Evolutionary conservation across 2,888 invertebrate species (phyloP), one percentile per base, ranked within the genome.

Genomic region (Fragum fragum): DNA sequence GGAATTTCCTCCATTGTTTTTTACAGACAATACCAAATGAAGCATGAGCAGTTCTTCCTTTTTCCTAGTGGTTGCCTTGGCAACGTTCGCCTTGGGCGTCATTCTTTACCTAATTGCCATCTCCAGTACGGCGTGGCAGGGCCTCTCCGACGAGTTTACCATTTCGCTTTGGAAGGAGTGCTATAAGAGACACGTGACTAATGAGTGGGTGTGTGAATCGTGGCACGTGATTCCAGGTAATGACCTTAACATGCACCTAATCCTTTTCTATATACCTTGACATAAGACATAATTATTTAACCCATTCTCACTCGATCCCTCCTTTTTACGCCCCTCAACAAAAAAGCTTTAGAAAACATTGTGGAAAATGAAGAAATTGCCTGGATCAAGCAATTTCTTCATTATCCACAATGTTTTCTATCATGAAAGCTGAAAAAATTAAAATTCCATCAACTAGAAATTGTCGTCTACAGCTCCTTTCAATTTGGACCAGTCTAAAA

Each of bases 161-260:
- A 79, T 86, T 29, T 81, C 83, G 7, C 61, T 86, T 23, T 86
- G 86, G 86, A 86, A 83, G 57, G 81, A 70, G 6, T 86, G 86
- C 53, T 83, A 63, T 57, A 74, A 79, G 42, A 42, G 81, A 23
- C 83, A 81, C 47, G 36, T 68, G 14, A 61, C 53, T 21, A 73
- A 83, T 23, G 52, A 73, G 5, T 86, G 86, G 86, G 32, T 57
- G 14, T 86, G 86, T 53, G 69, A 81, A 47, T 66, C 83, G 11
- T 86, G 86, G 86, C 83, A 83, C 28, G 76, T 63, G 18, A 76
- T 79, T 29, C 86, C 86, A 70, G 86, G 86, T 83, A 76, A 59
- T 55, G 23, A n/a, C 32, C 32, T 36, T 36, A 9, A 36, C 32
- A 36, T 36, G 2, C 57, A 53, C 32, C 9, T 36, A 9, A 36